phyloP scores from a whole-genome alignment of 2,888 invertebrate genomes.

The Asteroscopus sphinx region DNA sequence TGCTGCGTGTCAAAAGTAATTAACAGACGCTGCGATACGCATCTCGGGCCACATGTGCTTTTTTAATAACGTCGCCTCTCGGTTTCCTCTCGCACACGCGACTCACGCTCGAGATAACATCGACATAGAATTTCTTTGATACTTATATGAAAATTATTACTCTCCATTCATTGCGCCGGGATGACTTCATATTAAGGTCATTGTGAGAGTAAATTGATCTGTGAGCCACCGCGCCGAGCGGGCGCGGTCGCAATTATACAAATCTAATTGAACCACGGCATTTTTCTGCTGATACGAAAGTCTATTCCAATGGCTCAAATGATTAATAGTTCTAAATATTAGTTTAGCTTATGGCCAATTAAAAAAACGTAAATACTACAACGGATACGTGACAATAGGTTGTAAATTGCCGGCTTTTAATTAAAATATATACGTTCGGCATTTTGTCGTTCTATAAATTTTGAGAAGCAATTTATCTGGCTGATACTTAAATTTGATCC shows the following conservation, averaged over 20 bases:
- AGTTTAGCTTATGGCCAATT: slow-evolving; percentile 47
- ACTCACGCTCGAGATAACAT: slow-evolving; percentile 86
- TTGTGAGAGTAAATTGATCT: slow-evolving; percentile 87
- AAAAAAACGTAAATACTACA: slow-evolving; percentile 50
- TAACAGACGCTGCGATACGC: slow-evolving; percentile 88
- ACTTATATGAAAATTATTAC: slow-evolving; percentile 83
- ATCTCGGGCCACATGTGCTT: slow-evolving; percentile 88
- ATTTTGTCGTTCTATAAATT: slow-evolving; percentile 80
- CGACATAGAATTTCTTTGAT: slow-evolving; percentile 86
- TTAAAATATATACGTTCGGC: slow-evolving; percentile 71
- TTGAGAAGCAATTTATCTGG: slow-evolving; percentile 78
- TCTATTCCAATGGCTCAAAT: slow-evolving; percentile 54
- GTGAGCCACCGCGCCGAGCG: slow-evolving; percentile 73
- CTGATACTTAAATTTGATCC: slow-evolving; percentile 80
- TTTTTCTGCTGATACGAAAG: slow-evolving; percentile 62
- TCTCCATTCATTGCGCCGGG: slow-evolving; percentile 72
- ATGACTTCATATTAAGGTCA: slow-evolving; percentile 86
- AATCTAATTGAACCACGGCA: slow-evolving; percentile 65
- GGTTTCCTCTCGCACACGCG: slow-evolving; percentile 83
- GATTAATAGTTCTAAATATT: slow-evolving; percentile 57
- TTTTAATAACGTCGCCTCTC: slow-evolving; percentile 86
- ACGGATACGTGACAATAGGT: slow-evolving; percentile 53
- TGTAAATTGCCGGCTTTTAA: slow-evolving; percentile 66
- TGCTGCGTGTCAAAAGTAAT: slow-evolving; percentile 89
- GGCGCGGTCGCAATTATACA: slow-evolving; percentile 74